Evolutionary conservation across 2,888 invertebrate genomes (phyloP).

Genomic region (Entomobrya multifasciata): DNA sequence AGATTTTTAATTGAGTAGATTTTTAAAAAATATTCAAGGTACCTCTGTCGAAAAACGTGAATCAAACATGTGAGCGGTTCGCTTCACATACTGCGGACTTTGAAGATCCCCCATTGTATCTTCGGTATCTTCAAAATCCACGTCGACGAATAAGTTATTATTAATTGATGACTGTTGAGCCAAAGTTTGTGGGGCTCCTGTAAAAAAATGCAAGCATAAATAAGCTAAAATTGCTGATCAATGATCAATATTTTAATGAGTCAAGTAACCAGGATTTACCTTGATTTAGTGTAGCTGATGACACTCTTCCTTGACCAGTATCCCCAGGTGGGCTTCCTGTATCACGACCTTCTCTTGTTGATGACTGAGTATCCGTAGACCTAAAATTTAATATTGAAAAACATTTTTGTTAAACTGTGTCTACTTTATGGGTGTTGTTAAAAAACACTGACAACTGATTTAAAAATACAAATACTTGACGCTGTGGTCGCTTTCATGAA

Average conservation of each 20-base stretch:
- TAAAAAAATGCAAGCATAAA: background rate
- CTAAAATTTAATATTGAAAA: background rate
- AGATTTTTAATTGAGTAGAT: background rate
- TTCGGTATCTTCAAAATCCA: slow-evolving; percentile 63
- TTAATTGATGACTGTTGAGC: slow-evolving; percentile 54
- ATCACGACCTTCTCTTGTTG: background rate
- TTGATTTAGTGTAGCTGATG: slow-evolving; percentile 51
- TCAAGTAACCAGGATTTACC: slow-evolving; percentile 56
- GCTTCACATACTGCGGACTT: slow-evolving; percentile 82
- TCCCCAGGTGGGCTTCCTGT: background rate
- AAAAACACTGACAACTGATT: too few species aligned
- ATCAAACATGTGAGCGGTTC: slow-evolving; percentile 80
- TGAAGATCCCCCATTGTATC: slow-evolving; percentile 78
- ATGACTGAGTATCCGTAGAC: slow-evolving; percentile 54
- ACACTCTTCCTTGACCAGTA: background rate
- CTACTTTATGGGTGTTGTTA: too few species aligned
- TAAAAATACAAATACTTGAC: too few species aligned
- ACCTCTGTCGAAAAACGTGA: slow-evolving; percentile 75
- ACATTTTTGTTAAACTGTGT: too few species aligned
- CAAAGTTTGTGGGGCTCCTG: slow-evolving; percentile 47
- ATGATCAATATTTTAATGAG: too few species aligned
- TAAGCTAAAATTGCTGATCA: background rate
- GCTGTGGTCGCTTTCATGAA: too few species aligned
- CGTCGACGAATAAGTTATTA: slow-evolving; percentile 64
- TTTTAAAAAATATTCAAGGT: background rate